Percentiles rank a stretch among this genome's conserved stretches.
Evolutionary conservation across 2,113 vertebrate species (phyloP).

Genomic region (Forbesichthys papilliferus): DNA sequence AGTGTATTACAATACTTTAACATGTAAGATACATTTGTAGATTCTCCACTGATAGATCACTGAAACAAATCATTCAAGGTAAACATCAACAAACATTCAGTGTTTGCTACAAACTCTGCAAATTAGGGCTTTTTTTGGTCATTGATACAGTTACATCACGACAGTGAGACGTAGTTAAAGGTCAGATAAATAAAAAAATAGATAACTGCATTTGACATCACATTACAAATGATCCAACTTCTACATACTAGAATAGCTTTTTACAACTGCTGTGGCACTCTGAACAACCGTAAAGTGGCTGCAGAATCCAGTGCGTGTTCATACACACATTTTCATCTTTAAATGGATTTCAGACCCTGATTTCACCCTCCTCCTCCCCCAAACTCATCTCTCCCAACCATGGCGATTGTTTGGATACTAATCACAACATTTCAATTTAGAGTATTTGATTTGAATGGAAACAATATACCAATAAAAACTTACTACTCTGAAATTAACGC

Average conservation of each 20-base stretch:
- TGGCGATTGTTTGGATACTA: too few relatives aligned
- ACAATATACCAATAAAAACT: too few relatives aligned
- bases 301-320: too few relatives aligned
- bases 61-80: conserved; percentile 22
- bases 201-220: not conserved
- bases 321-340: too few relatives aligned
- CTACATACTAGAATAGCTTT: not conserved
- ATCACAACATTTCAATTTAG: too few relatives aligned
- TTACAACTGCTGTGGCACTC: conserved; percentile 2
- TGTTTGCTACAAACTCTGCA: not conserved
- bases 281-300: not conserved
- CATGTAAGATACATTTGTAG: conserved; percentile 34
- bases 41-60: conserved; percentile 31
- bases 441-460: too few relatives aligned
- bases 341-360: too few relatives aligned
- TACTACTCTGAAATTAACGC: too few relatives aligned
- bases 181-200: not conserved
- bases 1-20: conserved; percentile 52
- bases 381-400: too few relatives aligned
- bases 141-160: conserved; percentile 12
- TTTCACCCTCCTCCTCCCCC: too few relatives aligned
- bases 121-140: conserved; percentile 14
- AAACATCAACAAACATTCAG: conserved; percentile 16
- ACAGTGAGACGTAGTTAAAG: too few relatives aligned
- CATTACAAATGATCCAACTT: not conserved